A percentile compares a stretch with the other conserved stretches of the same genome.
Evolutionary conservation across 2,797 vertebrate species (phyloP).

Genomic region (Rousettus madagascariensis): DNA sequence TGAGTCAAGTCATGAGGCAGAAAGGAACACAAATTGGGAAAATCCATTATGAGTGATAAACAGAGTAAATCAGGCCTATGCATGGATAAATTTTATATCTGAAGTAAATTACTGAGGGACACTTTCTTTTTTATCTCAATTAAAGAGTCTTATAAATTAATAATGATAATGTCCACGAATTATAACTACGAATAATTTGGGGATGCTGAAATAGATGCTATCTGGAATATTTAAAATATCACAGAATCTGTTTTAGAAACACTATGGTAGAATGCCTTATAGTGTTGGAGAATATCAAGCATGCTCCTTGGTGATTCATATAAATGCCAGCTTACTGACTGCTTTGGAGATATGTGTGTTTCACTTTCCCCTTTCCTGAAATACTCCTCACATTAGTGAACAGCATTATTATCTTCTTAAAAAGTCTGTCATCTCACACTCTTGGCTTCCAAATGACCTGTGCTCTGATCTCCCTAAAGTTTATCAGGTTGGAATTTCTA

Average conservation of each 20-base stretch:
- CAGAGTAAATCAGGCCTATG: neutral
- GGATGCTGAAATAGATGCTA: neutral
- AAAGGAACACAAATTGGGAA: neutral
- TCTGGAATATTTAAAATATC: constrained; percentile 15
- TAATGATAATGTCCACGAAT: neutral
- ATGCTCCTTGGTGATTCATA: neutral
- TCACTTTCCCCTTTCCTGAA: neutral
- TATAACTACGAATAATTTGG: neutral
- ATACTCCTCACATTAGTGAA: neutral
- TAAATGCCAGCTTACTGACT: neutral
- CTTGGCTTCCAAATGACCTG: neutral
- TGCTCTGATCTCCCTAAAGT: neutral
- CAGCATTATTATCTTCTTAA: neutral
- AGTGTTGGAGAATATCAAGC: neutral
- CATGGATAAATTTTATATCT: neutral
- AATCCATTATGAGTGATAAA: neutral
- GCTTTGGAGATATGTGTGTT: neutral
- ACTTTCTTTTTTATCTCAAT: neutral
- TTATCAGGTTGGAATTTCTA: neutral
- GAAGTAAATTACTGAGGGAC: neutral
- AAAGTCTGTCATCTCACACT: neutral
- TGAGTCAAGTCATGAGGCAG: neutral
- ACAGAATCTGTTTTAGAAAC: constrained; percentile 30
- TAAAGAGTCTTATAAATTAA: neutral
- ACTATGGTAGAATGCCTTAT: neutral